These are phyloP conservation scores for Sphaeramia orbicularis DNA, from an alignment of 2,797 vertebrate genomes.

Conservation along the genomic window DNA sequence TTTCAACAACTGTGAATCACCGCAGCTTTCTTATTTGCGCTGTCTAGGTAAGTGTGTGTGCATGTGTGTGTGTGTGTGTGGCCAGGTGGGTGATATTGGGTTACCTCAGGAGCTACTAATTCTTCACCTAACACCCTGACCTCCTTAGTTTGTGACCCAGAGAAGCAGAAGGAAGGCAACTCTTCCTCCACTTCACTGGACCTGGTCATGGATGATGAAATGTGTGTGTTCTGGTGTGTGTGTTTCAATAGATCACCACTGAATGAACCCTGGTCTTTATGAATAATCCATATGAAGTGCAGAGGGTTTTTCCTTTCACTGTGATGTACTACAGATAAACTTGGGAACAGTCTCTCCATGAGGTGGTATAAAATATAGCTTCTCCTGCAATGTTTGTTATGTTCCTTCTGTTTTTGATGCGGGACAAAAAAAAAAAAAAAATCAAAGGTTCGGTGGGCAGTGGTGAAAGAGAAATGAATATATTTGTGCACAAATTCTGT, in stretches of 20 bases:
- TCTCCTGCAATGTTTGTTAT: too few relatives aligned
- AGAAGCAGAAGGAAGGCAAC: constrained; percentile 36
- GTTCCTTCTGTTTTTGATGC: too few relatives aligned
- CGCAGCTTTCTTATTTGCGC: not conserved
- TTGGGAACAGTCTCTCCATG: not conserved
- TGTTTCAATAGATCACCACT: constrained; percentile 17
- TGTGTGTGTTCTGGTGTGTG: constrained; percentile 25
- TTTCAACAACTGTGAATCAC: too few relatives aligned
- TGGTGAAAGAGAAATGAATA: too few relatives aligned
- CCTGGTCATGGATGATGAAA: constrained; percentile 51
- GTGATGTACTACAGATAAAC: not conserved
- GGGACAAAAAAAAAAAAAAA: too few relatives aligned
- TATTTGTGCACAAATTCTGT: too few relatives aligned
- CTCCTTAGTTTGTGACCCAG: constrained; percentile 66
- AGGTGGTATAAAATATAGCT: too few relatives aligned
- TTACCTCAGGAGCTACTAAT: constrained; percentile 64
- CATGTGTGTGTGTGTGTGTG: constrained; percentile 33
- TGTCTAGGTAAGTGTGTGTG: constrained; percentile 9
- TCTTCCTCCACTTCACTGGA: constrained; percentile 58
- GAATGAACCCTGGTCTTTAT: constrained; percentile 47
- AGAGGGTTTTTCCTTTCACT: constrained; percentile 32
- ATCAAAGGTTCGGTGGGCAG: too few relatives aligned
- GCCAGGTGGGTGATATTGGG: constrained; percentile 59
- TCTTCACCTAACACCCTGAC: constrained; percentile 69
- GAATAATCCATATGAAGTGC: constrained; percentile 47